Conservation (phyloP, 2,888 invertebrate genomes). For the Philonicus albiceps region DNA sequence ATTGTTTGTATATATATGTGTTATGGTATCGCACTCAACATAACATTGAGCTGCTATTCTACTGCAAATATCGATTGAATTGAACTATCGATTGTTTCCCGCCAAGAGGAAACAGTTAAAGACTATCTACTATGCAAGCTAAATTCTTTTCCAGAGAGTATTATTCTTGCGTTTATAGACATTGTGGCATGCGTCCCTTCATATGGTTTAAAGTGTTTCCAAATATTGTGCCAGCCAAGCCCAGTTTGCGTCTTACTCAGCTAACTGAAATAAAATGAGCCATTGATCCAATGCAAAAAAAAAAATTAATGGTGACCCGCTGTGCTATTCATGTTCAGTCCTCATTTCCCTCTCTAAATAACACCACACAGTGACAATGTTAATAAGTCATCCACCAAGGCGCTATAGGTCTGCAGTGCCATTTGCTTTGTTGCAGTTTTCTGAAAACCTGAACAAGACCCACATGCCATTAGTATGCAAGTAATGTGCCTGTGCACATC, state of each 20-base stretch:
- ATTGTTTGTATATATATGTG: too few relatives aligned
- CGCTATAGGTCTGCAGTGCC: conserved; percentile 29
- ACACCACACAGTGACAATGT: conserved; percentile 44
- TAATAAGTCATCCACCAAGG: conserved; percentile 43
- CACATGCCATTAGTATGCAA: conserved; percentile 45
- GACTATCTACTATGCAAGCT: not conserved
- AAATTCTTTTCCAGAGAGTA: not conserved
- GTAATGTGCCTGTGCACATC: conserved; percentile 42
- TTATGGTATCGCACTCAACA: too few relatives aligned
- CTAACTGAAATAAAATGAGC: not conserved
- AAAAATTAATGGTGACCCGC: conserved; percentile 41
- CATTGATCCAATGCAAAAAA: conserved; percentile 41
- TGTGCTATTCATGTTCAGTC: conserved; percentile 45
- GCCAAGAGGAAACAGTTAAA: not conserved
- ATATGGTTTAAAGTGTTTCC: not conserved
- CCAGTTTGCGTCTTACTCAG: conserved; percentile 10
- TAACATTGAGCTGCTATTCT: too few relatives aligned
- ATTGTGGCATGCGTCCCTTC: conserved; percentile 28
- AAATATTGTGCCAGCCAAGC: conserved; percentile 9
- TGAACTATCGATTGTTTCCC: not conserved
- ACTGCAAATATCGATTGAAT: too few relatives aligned
- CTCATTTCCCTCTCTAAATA: conserved; percentile 44
- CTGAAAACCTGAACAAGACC: conserved; percentile 37
- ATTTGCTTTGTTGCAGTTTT: conserved; percentile 45
- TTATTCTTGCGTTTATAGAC: not conserved